Conservation (phyloP, 2,888 invertebrate species). For the Drosophila paracracens region DNA sequence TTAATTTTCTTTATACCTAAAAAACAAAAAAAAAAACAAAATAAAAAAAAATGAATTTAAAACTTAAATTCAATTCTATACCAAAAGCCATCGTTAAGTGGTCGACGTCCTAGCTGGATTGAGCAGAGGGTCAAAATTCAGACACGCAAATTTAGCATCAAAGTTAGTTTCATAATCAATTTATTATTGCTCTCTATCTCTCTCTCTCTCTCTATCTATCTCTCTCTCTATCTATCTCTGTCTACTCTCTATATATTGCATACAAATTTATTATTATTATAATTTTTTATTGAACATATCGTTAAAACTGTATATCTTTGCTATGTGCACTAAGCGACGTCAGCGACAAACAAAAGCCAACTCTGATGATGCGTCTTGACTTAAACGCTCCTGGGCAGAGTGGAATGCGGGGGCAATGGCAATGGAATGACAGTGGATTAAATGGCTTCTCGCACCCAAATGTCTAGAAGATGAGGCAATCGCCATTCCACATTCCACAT, state of each 20-base stretch:
- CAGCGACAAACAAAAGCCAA: slow-evolving; percentile 6
- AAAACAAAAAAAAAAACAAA: slow-evolving; percentile 34
- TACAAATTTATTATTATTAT: slow-evolving; percentile 45
- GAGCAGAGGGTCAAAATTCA: slow-evolving; percentile 86
- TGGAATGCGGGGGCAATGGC: slow-evolving; percentile 43
- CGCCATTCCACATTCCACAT: slow-evolving; percentile 27
- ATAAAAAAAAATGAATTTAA: slow-evolving; percentile 39
- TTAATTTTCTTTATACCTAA: slow-evolving; percentile 46
- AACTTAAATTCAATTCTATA: slow-evolving; percentile 68
- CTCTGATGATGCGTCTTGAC: slow-evolving; percentile 17
- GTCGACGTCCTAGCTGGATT: slow-evolving; percentile 85
- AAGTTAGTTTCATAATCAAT: slow-evolving; percentile 84
- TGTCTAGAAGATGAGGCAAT: slow-evolving; percentile 52
- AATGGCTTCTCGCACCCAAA: slow-evolving; percentile 34
- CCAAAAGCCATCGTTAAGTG: slow-evolving; percentile 85
- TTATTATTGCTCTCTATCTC: slow-evolving; percentile 68
- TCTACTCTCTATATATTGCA: slow-evolving; percentile 53
- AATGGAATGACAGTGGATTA: slow-evolving; percentile 28
- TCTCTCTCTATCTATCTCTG: slow-evolving; percentile 36
- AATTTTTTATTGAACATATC: slow-evolving; percentile 38
- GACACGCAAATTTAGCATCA: slow-evolving; percentile 86
- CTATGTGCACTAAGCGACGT: slow-evolving; percentile 23
- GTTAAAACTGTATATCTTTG: slow-evolving; percentile 36
- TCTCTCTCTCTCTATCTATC: slow-evolving; percentile 25
- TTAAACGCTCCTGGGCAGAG: slow-evolving; percentile 49